A percentile compares a stretch with the other conserved stretches of the same genome.
phyloP scores from a whole-genome alignment of 2,113 vertebrate species.

The Ctenomys sociabilis region DNA sequence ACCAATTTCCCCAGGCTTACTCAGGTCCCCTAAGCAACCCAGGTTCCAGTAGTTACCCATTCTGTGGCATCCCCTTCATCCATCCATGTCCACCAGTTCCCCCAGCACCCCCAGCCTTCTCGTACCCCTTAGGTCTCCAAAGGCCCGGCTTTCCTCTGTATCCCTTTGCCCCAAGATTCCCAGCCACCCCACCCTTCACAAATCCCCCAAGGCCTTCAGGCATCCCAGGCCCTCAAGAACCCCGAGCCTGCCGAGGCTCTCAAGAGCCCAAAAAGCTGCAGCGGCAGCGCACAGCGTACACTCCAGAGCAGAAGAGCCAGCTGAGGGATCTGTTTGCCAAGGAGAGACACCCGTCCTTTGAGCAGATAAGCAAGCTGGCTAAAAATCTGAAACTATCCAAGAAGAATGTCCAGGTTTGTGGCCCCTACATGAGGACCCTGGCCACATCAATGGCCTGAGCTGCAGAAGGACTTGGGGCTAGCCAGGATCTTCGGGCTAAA shows the following conservation, averaged over 20 bases:
- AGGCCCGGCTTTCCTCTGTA: not conserved
- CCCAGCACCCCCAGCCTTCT: rapidly evolving
- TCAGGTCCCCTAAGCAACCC: not conserved
- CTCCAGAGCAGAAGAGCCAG: rapidly evolving
- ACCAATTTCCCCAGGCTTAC: too few relatives aligned
- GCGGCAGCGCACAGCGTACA: not conserved
- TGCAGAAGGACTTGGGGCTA: not conserved
- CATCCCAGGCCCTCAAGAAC: not conserved
- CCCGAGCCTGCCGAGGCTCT: too few relatives aligned
- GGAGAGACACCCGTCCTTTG: rapidly evolving
- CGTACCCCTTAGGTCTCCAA: not conserved
- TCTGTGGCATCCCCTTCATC: too few relatives aligned
- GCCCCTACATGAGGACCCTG: rapidly evolving
- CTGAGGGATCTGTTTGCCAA: rapidly evolving
- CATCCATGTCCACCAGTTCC: rapidly evolving
- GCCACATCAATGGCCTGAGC: not conserved
- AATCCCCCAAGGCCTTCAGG: too few relatives aligned
- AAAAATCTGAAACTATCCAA: rapidly evolving
- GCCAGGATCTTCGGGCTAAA: not conserved
- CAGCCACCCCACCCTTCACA: too few relatives aligned
- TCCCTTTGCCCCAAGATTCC: not conserved
- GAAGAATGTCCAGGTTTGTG: not conserved
- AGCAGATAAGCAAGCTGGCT: rapidly evolving
- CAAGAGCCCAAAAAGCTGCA: rapidly evolving
- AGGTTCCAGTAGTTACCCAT: rapidly evolving